Conservation (phyloP, 2,888 invertebrate genomes). For the Spatulosminthurus flaviceps region DNA sequence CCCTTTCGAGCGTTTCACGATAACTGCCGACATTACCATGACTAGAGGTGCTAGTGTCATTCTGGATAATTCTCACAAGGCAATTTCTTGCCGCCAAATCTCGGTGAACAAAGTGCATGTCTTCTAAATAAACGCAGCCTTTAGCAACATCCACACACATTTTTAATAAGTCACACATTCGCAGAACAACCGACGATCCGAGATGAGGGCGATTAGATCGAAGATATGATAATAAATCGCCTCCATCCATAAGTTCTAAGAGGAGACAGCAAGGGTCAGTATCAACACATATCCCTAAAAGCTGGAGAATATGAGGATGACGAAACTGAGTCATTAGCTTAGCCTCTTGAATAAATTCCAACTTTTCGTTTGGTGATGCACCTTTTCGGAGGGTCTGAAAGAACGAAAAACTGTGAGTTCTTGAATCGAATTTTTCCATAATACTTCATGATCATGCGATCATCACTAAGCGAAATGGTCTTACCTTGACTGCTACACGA, state of each 20-base stretch:
- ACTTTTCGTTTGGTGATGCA: constrained; percentile 87
- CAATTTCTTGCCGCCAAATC: constrained; percentile 97
- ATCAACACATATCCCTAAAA: constrained; percentile 94
- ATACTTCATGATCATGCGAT: no score
- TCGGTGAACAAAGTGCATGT: constrained; percentile 96
- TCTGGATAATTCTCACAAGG: constrained; percentile 71
- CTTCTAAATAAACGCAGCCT: constrained; percentile 95
- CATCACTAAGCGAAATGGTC: neutral
- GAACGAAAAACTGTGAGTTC: neutral
- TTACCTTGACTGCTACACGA: constrained; percentile 91
- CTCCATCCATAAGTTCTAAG: constrained; percentile 97
- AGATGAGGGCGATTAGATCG: constrained; percentile 80
- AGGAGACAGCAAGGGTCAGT: constrained; percentile 94
- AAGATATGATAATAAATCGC: constrained; percentile 91
- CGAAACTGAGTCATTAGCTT: constrained; percentile 97
- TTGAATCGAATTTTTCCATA: neutral
- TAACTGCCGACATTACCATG: neutral
- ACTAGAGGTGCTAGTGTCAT: neutral
- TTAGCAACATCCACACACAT: constrained; percentile 96
- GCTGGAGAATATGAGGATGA: constrained; percentile 91
- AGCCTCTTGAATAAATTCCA: constrained; percentile 95
- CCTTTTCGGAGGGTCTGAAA: constrained; percentile 87
- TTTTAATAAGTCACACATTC: constrained; percentile 83
- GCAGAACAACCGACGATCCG: constrained; percentile 71
- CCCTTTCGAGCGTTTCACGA: constrained; percentile 67